Base-by-base conservation (phyloP, 2,113 vertebrate species). In the Neopipo cinnamomea region DNA sequence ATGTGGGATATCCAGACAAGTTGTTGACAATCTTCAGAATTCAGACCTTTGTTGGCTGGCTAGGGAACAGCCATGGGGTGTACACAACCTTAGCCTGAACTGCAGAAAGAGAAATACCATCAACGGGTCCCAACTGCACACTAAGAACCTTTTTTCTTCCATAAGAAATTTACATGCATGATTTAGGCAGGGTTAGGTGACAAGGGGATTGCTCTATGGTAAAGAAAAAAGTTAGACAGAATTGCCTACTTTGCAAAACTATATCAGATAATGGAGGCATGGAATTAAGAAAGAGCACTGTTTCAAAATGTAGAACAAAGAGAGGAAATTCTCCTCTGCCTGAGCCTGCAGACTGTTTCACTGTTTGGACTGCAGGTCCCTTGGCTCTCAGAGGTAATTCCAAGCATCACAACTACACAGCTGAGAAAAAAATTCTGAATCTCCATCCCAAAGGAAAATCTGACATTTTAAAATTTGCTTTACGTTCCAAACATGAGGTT, bases 391-490 rank as follows among this genome's bases (percentile, higher is more conserved):
- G 93, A 94, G 35, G 42, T 73, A 95, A 94, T 91, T 96, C 78
- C 78, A 93, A 94, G 63, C 67, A 91, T 66, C 81, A 85, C 74
- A 94, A 30, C 63, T 88, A 74, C 49, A 89, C 49, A 89, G 78
- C 33, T 93, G 85, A 91, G 91, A 79, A 93, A 95, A 95, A 95
- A 95, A 47, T 65, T 84, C 65, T 84, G 52, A 88, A 72, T 91
- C 74, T 82, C 39, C 13, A 59, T 74, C 96, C 58, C 85, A 73
- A 39, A 71, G 82, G 91, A 85, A 93, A 79, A 89, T 33, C 63
- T 95, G 96, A 94, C 94, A 93, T 97, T 96, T 96, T 21, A 83
- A 93, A 91, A 88, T 91, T 93, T 94, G 63, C 46, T 91, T 92
- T 94, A 72, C 11, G 39, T 81, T 95, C 91, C 89, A 96, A 95